Evolutionary conservation across 1,140 invertebrate species (phyloP), one percentile per base, ranked within the genome.

Genomic region (Leptinotarsa undecemlineata): DNA sequence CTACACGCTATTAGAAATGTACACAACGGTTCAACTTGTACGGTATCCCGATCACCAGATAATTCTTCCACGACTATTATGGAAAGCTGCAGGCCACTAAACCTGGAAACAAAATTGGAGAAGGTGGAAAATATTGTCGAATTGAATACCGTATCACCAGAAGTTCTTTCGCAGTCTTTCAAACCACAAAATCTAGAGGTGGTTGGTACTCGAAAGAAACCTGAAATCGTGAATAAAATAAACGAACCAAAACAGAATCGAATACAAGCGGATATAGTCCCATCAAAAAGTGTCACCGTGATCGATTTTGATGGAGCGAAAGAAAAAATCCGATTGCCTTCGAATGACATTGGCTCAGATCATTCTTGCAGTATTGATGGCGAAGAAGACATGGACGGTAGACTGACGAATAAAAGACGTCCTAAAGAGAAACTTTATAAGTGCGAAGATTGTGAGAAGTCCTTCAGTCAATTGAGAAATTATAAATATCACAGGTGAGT

Each of bases 381-480:
- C 78, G 63, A 74, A 73, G 51, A 19, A 19, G 51, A 57, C 20
- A 13, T 15, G 51, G 76, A 68, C 67, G 42, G 57, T 21, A 75
- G 48, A 57, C 73, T 42, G 61, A 76, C 76, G 61, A 57, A 57
- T 15, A 57, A 69, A 23, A 84, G 84, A 57, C 51, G 17, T 17
- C 33, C 33, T 71, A 87, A 87, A 78, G 84, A 92, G 57, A 92
- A 92, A 75, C 89, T 90, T 2, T 94, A 93, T 78, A 89, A 90
- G 68, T 95, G 94, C 80, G 86, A 86, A 8, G 91, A 94, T 68
- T 95, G 94, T 80, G 90, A 90, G 23, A 95, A 94, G 82, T 90
- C 89, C 19, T 95, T 95, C 83, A 92, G 91, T 2, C 92, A 94
- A 82, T 83, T 93, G 60, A 87, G 92, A 8, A 93, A 94, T 81